A percentile compares a stretch with the other conserved stretches of the same genome.
phyloP scores from a whole-genome alignment of 2,888 invertebrate genomes.

The Scrobipalpa costella region DNA sequence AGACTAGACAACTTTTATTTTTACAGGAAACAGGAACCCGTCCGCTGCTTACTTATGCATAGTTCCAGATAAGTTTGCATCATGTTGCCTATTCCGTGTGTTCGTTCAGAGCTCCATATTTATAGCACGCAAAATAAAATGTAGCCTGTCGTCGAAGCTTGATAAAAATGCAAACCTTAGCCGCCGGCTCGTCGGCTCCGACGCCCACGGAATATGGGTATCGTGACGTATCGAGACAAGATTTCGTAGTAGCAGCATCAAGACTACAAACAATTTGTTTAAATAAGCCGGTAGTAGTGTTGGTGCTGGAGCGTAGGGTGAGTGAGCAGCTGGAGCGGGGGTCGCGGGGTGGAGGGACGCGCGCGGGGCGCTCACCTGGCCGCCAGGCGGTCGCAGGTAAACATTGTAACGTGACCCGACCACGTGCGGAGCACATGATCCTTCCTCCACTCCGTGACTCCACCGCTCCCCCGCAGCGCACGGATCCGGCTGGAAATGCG shows the following conservation, averaged over 20 bases:
- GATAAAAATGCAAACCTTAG: constrained; percentile 79
- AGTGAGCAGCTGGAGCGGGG: background rate
- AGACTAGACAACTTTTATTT: constrained; percentile 23
- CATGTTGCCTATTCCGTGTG: constrained; percentile 65
- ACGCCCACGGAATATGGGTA: constrained; percentile 67
- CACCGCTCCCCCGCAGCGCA: constrained; percentile 26
- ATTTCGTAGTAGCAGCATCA: constrained; percentile 43
- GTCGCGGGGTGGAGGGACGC: too few species aligned
- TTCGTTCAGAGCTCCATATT: constrained; percentile 72
- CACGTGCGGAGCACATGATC: constrained; percentile 74
- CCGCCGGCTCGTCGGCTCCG: constrained; percentile 60
- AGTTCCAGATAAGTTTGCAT: constrained; percentile 76
- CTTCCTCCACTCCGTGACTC: constrained; percentile 26
- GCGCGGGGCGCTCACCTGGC: constrained; percentile 71
- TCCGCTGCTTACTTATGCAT: constrained; percentile 73
- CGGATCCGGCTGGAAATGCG: constrained; percentile 31
- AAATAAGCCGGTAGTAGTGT: constrained; percentile 35
- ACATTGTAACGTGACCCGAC: constrained; percentile 76
- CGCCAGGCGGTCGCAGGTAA: constrained; percentile 74
- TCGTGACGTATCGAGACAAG: constrained; percentile 52
- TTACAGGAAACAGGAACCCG: constrained; percentile 45
- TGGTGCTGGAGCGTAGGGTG: constrained; percentile 18
- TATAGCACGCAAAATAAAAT: constrained; percentile 78
- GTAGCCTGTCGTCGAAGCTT: constrained; percentile 70
- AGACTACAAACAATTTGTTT: constrained; percentile 48